A percentile compares a stretch with the other conserved stretches of the same genome.
phyloP scores from a whole-genome alignment of 2,888 invertebrate species.

The Diploptera punctata region DNA sequence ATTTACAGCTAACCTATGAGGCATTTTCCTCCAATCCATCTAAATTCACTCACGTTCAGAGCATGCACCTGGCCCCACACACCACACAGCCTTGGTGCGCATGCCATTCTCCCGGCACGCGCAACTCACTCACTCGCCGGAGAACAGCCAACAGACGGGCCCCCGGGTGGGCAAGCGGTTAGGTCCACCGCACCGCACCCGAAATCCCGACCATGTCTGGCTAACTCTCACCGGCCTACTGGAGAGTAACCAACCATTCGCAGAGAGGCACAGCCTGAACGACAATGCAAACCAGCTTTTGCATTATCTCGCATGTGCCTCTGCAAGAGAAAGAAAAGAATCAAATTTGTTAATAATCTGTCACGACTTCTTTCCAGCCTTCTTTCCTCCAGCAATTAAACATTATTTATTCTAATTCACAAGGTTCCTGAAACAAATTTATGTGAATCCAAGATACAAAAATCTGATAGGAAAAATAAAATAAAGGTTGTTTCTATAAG shows the following conservation, averaged over 20 bases:
- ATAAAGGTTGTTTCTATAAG: too few relatives aligned
- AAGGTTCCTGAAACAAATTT: slow-evolving; percentile 11
- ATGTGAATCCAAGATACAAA: slow-evolving; percentile 9
- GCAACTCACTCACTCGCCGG: slow-evolving; percentile 5
- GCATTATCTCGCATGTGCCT: slow-evolving; percentile 46
- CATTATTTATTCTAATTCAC: too few relatives aligned
- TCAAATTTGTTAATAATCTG: slow-evolving; percentile 42
- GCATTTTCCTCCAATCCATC: slow-evolving; percentile 4
- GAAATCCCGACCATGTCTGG: slow-evolving; percentile 33
- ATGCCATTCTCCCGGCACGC: slow-evolving; percentile 20
- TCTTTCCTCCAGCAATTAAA: slow-evolving; percentile 7
- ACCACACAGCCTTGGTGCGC: slow-evolving; percentile 22
- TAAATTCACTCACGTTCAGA: slow-evolving; percentile 31
- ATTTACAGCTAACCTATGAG: slow-evolving; percentile 12
- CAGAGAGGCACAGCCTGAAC: slow-evolving; percentile 44
- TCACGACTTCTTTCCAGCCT: not conserved
- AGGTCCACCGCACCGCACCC: slow-evolving; percentile 38
- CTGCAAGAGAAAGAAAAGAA: slow-evolving; percentile 46
- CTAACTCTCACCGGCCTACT: slow-evolving; percentile 35
- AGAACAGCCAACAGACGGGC: slow-evolving; percentile 30
- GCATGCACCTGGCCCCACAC: slow-evolving; percentile 35
- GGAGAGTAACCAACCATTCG: slow-evolving; percentile 35
- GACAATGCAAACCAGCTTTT: slow-evolving; percentile 43
- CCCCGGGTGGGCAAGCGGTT: slow-evolving; percentile 33
- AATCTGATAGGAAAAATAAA: too few relatives aligned